A percentile compares a stretch with the other conserved stretches of the same genome.
phyloP scores from a whole-genome alignment of 2,113 vertebrate species.

The Lophura nycthemera region DNA sequence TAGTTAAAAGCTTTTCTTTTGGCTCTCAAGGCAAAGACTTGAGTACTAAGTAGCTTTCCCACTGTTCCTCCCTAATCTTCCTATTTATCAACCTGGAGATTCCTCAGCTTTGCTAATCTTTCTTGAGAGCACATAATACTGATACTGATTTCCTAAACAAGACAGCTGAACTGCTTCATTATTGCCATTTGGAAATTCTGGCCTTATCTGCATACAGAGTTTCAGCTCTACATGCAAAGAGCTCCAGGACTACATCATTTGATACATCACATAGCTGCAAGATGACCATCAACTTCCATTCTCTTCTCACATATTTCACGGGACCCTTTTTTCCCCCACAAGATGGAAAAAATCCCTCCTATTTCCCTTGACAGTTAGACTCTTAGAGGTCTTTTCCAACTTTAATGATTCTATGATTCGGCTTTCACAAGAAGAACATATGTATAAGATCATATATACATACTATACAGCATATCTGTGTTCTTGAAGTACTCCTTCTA shows the following conservation, averaged over 20 bases:
- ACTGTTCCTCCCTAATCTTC: conserved; percentile 58
- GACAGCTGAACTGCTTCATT: conserved; percentile 53
- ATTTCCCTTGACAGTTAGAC: not conserved
- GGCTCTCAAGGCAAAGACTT: conserved; percentile 32
- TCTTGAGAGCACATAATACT: conserved; percentile 43
- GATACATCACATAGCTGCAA: not conserved
- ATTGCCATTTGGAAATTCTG: conserved; percentile 54
- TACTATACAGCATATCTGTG: not conserved
- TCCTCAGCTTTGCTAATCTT: conserved; percentile 54
- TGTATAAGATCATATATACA: accelerated
- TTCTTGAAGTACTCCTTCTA: not conserved
- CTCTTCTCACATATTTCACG: not conserved
- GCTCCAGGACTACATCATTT: not conserved
- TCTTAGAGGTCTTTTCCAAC: too few relatives aligned
- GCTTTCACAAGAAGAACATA: not conserved
- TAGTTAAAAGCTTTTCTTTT: conserved; percentile 48
- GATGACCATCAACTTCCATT: not conserved
- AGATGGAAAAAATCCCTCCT: not conserved
- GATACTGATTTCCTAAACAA: conserved; percentile 51
- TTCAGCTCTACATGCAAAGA: not conserved
- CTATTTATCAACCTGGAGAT: conserved; percentile 60
- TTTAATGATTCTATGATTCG: not conserved
- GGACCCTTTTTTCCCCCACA: accelerated
- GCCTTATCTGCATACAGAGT: conserved; percentile 46
- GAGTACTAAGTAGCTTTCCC: conserved; percentile 47